A percentile compares a stretch with the other conserved stretches of the same genome.
phyloP scores from a whole-genome alignment of 2,113 vertebrate species.

The Stegastes partitus region DNA sequence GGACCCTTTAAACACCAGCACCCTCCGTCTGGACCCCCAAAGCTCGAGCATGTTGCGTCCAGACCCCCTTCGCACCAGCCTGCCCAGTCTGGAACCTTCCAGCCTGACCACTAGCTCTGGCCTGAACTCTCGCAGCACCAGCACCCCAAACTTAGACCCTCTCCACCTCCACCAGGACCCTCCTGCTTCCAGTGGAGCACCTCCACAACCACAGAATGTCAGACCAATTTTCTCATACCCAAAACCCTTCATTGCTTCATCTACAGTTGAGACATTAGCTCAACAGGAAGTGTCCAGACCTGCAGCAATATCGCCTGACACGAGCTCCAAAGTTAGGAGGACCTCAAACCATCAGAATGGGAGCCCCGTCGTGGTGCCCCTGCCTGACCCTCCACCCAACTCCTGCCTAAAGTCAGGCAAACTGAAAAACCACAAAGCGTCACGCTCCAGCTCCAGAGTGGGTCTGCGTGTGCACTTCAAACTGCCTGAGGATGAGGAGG shows the following conservation, averaged over 20 bases:
- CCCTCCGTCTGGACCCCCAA: constrained; percentile 70
- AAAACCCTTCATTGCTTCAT: constrained; percentile 29
- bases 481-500: constrained; percentile 92
- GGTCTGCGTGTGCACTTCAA: constrained; percentile 95
- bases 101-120: constrained; percentile 52
- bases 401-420: constrained; percentile 87
- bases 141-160: constrained; percentile 59
- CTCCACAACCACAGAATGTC: constrained; percentile 25
- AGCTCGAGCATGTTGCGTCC: constrained; percentile 62
- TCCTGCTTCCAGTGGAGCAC: constrained; percentile 21
- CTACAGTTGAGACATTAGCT: constrained; percentile 3
- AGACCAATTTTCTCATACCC: constrained; percentile 33
- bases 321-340: constrained; percentile 32
- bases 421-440: constrained; percentile 89
- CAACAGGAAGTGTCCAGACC: constrained; percentile 49
- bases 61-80: constrained; percentile 57
- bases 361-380: constrained; percentile 49
- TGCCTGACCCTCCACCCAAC: constrained; percentile 82
- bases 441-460: constrained; percentile 88
- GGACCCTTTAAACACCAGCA: constrained; percentile 75
- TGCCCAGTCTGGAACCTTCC: constrained; percentile 57
- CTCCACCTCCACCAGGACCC: constrained; percentile 39
- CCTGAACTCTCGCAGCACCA: constrained; percentile 52
- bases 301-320: not conserved
- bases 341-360: constrained; percentile 55